Conservation (phyloP, 2,113 vertebrate genomes). For the Poeciliopsis turrubarensis region DNA sequence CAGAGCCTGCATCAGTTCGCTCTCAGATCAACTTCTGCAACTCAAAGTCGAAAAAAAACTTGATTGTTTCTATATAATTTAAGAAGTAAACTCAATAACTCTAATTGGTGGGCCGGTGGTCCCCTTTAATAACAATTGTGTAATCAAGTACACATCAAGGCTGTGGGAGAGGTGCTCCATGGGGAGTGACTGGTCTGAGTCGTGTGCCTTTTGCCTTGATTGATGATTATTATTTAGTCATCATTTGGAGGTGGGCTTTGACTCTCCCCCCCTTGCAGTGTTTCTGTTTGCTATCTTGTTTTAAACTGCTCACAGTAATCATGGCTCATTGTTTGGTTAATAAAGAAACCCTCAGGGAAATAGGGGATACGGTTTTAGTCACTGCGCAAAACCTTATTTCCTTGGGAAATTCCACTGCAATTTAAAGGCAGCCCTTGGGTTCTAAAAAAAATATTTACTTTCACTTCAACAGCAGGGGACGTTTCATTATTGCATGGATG, state of each 20-base stretch:
- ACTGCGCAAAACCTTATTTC: neutral
- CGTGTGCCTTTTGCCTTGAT: neutral
- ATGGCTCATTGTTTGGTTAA: neutral
- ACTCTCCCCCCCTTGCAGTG: neutral
- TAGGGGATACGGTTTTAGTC: neutral
- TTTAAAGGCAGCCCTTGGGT: neutral
- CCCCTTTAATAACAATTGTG: neutral
- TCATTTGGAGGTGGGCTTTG: neutral
- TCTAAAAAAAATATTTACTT: neutral
- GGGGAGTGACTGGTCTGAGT: slow-evolving; percentile 5
- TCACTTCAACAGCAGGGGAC: neutral
- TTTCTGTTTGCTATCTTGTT: neutral
- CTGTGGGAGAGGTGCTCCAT: neutral
- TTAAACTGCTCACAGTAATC: neutral
- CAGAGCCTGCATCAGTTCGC: too few relatives aligned
- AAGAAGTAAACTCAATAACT: neutral
- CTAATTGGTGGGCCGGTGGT: neutral
- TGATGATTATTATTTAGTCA: slow-evolving; percentile 12
- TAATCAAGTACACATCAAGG: neutral
- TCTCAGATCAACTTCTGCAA: neutral
- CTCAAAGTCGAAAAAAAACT: neutral
- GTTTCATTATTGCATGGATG: neutral
- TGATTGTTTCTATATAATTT: neutral
- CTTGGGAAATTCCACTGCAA: neutral
- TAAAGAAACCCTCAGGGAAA: neutral